Evolutionary conservation across 2,888 invertebrate species (phyloP).

Genomic region (Ephialtes manifestator): DNA sequence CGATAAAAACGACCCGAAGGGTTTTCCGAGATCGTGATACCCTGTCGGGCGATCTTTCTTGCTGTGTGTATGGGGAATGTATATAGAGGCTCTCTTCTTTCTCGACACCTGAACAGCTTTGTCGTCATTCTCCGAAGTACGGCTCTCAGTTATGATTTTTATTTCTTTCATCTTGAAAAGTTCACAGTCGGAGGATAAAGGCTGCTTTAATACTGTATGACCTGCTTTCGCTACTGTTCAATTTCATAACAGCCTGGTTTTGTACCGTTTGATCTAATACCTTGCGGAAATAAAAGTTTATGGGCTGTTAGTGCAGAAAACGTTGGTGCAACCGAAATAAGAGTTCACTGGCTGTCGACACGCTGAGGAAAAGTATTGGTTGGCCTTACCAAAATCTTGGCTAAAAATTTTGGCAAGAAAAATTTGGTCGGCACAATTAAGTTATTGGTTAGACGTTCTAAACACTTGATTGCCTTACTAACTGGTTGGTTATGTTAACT

Average conservation of each 20-base stretch:
- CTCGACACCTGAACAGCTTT: slow-evolving; percentile 4
- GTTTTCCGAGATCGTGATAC: slow-evolving; percentile 33
- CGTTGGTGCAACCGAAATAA: not conserved
- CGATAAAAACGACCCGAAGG: slow-evolving; percentile 65
- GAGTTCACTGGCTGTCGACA: not conserved
- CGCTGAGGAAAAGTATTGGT: too few species aligned
- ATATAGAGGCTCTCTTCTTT: not conserved
- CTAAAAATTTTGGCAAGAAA: too few species aligned
- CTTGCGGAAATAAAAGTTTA: not conserved
- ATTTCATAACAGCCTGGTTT: not conserved
- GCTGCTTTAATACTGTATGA: not conserved
- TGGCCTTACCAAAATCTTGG: too few species aligned
- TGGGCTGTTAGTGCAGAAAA: not conserved
- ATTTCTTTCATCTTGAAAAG: slow-evolving; percentile 8
- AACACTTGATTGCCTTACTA: too few species aligned
- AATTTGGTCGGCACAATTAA: too few species aligned
- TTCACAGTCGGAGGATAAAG: not conserved
- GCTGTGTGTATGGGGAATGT: not conserved
- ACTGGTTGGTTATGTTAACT: too few species aligned
- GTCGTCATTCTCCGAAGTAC: slow-evolving; percentile 4
- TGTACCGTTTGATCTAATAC: not conserved
- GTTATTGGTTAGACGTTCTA: too few species aligned
- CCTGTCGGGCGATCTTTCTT: slow-evolving; percentile 30
- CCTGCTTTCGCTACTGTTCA: not conserved
- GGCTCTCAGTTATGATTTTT: not conserved